Conservation (phyloP, 2,797 vertebrate species). For the Macroramphosus scolopax region DNA sequence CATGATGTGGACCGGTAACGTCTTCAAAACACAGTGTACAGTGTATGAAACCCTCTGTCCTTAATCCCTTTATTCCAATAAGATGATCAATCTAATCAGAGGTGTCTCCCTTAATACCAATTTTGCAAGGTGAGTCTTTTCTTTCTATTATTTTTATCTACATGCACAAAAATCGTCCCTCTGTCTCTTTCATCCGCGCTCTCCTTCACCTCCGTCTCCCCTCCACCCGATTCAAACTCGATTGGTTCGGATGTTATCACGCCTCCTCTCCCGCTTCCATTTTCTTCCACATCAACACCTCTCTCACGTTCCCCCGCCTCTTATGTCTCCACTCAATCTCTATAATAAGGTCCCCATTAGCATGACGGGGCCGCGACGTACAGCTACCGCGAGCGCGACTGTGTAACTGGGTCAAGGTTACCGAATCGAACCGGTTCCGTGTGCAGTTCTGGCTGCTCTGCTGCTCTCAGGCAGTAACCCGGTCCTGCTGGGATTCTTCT, state of each 20-base stretch:
- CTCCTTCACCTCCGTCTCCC: not conserved
- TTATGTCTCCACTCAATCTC: conserved; percentile 34
- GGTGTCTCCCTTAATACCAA: no score
- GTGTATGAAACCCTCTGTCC: no score
- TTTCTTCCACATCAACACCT: conserved; percentile 41
- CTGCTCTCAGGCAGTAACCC: conserved; percentile 42
- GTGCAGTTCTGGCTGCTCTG: conserved; percentile 38
- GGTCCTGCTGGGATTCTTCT: conserved; percentile 20
- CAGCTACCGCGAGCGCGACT: conserved; percentile 35
- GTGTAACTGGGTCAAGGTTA: conserved; percentile 78
- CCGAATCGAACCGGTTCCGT: conserved; percentile 42
- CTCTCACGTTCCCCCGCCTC: conserved; percentile 6
- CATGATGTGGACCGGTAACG: no score
- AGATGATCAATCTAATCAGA: no score
- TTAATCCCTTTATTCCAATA: no score
- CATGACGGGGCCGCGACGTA: conserved; percentile 14
- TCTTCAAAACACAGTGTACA: no score
- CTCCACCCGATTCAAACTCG: conserved; percentile 16
- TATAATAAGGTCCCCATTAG: conserved; percentile 57
- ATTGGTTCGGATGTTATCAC: conserved; percentile 11
- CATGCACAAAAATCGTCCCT: conserved; percentile 2
- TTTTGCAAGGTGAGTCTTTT: no score
- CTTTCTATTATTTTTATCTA: no score
- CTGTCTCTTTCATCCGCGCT: not conserved
- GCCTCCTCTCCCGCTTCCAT: conserved; percentile 16